phyloP scores from a whole-genome alignment of 2,113 vertebrate genomes.

The Microcebus jonahi region DNA sequence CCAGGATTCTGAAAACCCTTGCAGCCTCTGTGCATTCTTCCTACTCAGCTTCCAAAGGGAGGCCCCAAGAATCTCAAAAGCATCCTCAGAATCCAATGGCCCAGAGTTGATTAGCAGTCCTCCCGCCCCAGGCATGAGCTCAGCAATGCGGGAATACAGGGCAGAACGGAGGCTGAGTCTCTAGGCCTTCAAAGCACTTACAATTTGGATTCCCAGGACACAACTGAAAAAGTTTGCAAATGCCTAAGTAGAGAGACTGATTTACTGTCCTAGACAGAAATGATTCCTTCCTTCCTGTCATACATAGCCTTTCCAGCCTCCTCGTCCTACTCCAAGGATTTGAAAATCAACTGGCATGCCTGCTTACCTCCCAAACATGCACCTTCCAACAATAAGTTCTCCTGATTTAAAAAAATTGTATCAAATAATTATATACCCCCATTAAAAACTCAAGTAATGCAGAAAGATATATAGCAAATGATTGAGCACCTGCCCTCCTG shows the following conservation, averaged over 20 bases:
- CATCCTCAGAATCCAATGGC: neutral
- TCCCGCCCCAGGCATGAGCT: neutral
- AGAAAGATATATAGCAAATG: neutral
- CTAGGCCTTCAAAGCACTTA: neutral
- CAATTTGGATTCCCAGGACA: neutral
- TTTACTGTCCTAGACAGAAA: neutral
- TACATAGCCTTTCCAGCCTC: neutral
- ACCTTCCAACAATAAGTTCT: neutral
- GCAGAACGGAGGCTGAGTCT: neutral
- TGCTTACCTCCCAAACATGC: neutral
- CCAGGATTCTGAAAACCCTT: neutral
- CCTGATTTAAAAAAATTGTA: conserved; percentile 2
- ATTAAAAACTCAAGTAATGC: neutral
- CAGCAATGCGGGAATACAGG: neutral
- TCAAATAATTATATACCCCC: neutral
- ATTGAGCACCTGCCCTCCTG: neutral
- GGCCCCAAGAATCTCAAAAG: neutral
- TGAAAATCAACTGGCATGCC: neutral
- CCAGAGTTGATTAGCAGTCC: neutral
- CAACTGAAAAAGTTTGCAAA: neutral
- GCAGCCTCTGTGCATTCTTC: no score
- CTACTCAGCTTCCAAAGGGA: neutral
- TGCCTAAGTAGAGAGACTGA: neutral
- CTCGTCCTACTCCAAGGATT: neutral
- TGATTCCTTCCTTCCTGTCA: neutral